A percentile compares a stretch with the other conserved stretches of the same genome.
These are phyloP conservation scores for Clanis bilineata DNA, from an alignment of 2,888 invertebrate genomes.

Conservation along the genomic window DNA sequence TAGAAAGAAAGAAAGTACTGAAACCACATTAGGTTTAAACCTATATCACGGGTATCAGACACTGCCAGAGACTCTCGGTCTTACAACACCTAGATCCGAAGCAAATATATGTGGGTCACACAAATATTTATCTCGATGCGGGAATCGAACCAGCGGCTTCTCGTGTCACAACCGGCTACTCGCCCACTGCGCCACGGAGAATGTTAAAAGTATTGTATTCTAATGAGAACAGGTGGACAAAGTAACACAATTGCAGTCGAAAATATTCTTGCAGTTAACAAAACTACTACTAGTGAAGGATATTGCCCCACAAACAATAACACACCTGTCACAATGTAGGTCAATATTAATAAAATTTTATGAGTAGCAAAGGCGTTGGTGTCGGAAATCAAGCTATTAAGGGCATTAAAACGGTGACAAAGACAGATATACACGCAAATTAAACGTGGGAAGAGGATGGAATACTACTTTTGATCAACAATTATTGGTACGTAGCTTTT, in stretches of 20 bases:
- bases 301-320: constrained; percentile 35
- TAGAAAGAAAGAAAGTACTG: no score
- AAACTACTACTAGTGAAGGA: constrained; percentile 17
- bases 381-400: constrained; percentile 5
- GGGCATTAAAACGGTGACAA: constrained; percentile 5
- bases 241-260: background rate
- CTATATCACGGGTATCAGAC: no score
- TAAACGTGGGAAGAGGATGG: background rate
- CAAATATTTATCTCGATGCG: no score
- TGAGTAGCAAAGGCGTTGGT: constrained; percentile 22
- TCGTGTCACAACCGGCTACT: no score
- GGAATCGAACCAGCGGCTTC: no score
- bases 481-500: background rate
- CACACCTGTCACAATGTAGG: constrained; percentile 44
- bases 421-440: background rate
- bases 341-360: constrained; percentile 36
- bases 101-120: no score
- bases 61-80: no score
- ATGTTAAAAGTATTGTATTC: no score
- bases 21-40: no score
- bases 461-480: background rate
- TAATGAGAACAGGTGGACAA: no score
- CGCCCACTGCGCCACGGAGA: no score
- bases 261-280: background rate
- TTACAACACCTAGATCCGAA: no score